phyloP scores from a whole-genome alignment of 2,797 vertebrate species.

The Enteromius fasciolatus region DNA sequence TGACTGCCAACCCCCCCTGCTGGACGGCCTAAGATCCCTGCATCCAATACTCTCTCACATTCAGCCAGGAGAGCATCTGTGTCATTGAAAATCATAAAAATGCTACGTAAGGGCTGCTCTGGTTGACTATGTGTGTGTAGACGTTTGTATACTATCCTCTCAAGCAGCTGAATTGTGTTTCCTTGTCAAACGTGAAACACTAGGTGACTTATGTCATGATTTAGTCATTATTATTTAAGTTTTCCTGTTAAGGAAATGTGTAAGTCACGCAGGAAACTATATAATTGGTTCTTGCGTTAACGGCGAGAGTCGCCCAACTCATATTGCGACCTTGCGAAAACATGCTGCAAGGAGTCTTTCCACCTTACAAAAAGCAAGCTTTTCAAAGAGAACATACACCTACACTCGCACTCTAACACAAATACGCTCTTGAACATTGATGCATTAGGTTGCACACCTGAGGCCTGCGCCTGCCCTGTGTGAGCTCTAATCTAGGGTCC shows the following conservation, averaged over 20 bases:
- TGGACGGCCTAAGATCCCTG: conserved; percentile 77
- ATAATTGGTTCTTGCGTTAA: neutral
- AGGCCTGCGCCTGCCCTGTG: conserved; percentile 82
- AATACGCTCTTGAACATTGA: conserved; percentile 42
- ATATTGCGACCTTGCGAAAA: conserved; percentile 2
- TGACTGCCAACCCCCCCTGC: conserved; percentile 73
- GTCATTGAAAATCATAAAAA: conserved; percentile 48
- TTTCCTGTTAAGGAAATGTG: neutral
- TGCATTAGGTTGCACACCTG: conserved; percentile 89
- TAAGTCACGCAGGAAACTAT: neutral
- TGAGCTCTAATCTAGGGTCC: conserved; percentile 86
- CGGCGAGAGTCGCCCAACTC: neutral
- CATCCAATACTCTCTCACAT: conserved; percentile 65
- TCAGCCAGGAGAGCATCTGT: conserved; percentile 63
- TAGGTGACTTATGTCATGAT: conserved; percentile 10
- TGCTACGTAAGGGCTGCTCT: conserved; percentile 16
- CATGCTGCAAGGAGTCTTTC: conserved; percentile 20
- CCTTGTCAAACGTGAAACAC: neutral
- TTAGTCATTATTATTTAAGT: neutral
- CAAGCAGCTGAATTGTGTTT: neutral
- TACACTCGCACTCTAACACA: conserved; percentile 20
- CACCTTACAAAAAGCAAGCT: neutral
- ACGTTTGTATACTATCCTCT: conserved; percentile 9
- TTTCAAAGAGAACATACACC: conserved; percentile 33
- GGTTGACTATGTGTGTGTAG: neutral